phyloP scores from a whole-genome alignment of 2,888 invertebrate species.

The Limnephilus marmoratus region DNA sequence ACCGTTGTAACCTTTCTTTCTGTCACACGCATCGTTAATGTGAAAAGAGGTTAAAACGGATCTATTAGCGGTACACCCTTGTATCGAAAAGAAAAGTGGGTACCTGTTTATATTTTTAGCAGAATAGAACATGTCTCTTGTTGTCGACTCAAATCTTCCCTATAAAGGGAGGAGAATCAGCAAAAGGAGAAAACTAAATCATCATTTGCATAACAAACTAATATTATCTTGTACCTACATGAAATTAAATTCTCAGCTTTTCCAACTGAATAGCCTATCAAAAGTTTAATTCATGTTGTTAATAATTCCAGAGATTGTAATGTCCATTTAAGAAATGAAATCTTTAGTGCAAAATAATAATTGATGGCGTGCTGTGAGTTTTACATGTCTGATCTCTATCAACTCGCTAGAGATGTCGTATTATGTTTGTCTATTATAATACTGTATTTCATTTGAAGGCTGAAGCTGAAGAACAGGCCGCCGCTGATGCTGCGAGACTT shows the following conservation, averaged over 20 bases:
- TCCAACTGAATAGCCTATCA: not conserved
- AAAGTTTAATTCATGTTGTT: not conserved
- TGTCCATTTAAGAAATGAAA: not conserved
- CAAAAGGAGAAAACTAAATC: not conserved
- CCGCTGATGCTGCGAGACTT: slow-evolving; percentile 68
- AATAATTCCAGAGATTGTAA: not conserved
- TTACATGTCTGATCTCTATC: not conserved
- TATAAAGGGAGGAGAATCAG: not conserved
- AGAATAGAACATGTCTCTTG: not conserved
- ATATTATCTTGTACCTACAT: not conserved
- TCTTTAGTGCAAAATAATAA: not conserved
- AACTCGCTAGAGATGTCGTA: not conserved
- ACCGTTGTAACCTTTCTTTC: not conserved
- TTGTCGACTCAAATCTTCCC: not conserved
- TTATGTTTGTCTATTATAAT: not conserved
- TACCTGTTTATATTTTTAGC: not conserved
- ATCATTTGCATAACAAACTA: not conserved
- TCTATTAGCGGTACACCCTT: not conserved
- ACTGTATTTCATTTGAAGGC: slow-evolving; percentile 53
- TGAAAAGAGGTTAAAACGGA: not conserved
- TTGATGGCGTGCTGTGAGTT: not conserved
- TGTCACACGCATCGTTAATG: not conserved
- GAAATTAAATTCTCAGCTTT: not conserved
- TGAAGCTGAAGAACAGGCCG: slow-evolving; percentile 65
- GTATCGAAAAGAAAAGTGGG: not conserved